Percentiles rank a stretch among this genome's conserved stretches.
phyloP scores from a whole-genome alignment of 1,140 invertebrate genomes.

The Aradophagus sp. region DNA sequence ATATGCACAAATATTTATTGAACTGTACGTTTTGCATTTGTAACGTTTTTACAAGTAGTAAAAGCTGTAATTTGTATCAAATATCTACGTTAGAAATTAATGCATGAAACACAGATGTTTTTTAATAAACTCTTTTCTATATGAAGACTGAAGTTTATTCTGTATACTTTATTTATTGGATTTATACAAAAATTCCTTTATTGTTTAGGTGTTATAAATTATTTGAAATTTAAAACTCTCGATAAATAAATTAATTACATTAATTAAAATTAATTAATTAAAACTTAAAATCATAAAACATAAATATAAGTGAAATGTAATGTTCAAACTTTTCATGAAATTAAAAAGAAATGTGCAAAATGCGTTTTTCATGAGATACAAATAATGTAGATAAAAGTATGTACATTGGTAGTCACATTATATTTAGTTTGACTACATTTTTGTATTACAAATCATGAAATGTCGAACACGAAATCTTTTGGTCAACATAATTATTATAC shows the following conservation, averaged over 20 bases:
- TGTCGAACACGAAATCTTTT: conserved; percentile 13
- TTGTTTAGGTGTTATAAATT: no score
- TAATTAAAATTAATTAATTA: no score
- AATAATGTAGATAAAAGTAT: not conserved
- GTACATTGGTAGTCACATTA: conserved; percentile 9
- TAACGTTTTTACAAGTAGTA: conserved; percentile 60
- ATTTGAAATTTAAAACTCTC: no score
- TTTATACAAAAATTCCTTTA: not conserved
- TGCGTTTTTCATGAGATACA: no score
- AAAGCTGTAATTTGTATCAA: conserved; percentile 66
- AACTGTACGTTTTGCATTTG: no score
- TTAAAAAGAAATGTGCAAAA: no score
- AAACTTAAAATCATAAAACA: no score
- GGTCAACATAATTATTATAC: conserved; percentile 30
- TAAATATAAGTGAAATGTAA: no score
- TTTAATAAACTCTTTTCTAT: conserved; percentile 52
- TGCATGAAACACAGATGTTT: conserved; percentile 64
- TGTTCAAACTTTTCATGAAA: no score
- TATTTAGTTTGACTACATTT: conserved; percentile 29
- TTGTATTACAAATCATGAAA: conserved; percentile 43
- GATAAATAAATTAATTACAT: no score
- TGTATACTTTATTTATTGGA: no score
- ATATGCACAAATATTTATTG: conserved; percentile 61
- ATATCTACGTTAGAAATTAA: conserved; percentile 65
- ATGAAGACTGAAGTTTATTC: conserved; percentile 49